phyloP scores from a whole-genome alignment of 2,888 invertebrate genomes.

The Coecobrya sp. region DNA sequence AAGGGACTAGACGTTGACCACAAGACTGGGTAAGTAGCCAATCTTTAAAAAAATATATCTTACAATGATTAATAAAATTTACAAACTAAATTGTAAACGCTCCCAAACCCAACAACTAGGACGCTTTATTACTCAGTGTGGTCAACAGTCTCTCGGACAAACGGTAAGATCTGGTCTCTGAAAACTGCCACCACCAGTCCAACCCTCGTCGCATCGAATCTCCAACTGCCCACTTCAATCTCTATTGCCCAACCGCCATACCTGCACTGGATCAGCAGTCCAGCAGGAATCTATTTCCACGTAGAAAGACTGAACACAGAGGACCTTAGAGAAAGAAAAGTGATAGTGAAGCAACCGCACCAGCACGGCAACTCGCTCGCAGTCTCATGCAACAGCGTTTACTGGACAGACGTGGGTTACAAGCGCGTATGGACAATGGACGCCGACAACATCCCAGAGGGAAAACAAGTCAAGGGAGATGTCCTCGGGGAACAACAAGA shows the following conservation, averaged over 20 bases:
- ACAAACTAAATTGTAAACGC: too few relatives aligned
- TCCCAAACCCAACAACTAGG: too few relatives aligned
- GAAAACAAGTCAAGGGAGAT: neutral
- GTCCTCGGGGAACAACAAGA: neutral
- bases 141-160: neutral
- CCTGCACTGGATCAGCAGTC: slow-evolving; percentile 67
- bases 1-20: slow-evolving; percentile 54
- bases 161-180: neutral
- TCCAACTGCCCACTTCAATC: slow-evolving; percentile 40
- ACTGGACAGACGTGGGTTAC: slow-evolving; percentile 57
- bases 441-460: neutral
- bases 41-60: neutral
- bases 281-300: slow-evolving; percentile 71
- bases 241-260: neutral
- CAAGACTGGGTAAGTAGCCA: slow-evolving; percentile 19
- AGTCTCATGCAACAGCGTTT: neutral
- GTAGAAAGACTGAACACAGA: slow-evolving; percentile 50
- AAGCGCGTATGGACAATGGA: slow-evolving; percentile 40
- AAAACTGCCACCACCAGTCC: neutral
- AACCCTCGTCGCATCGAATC: neutral
- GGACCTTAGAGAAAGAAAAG: neutral
- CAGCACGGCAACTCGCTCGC: slow-evolving; percentile 52
- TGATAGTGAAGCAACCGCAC: slow-evolving; percentile 19
- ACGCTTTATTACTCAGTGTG: neutral
- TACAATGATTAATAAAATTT: too few relatives aligned